Conservation (phyloP, 2,888 invertebrate species). For the Dicyrtomina minuta region DNA sequence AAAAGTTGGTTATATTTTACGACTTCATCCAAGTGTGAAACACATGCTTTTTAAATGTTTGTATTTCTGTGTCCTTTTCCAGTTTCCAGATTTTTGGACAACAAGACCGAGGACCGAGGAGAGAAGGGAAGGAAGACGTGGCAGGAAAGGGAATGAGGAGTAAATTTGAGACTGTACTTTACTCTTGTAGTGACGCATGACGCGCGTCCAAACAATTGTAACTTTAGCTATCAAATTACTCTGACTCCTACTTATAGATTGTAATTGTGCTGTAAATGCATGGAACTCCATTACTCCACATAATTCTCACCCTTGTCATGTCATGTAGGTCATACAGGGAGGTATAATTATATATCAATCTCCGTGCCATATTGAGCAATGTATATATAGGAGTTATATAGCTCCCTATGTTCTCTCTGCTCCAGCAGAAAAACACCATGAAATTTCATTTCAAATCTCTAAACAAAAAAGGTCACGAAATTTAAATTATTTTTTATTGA, state of each 20-base stretch:
- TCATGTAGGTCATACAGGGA: no score
- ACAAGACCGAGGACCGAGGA: background rate
- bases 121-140: background rate
- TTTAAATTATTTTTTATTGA: conserved; percentile 4
- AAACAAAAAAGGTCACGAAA: conserved; percentile 20
- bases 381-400: no score
- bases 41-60: conserved; percentile 31
- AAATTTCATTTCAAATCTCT: background rate
- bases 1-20: conserved; percentile 25
- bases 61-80: conserved; percentile 15
- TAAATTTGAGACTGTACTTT: conserved; percentile 15
- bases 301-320: background rate
- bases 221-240: conserved; percentile 23
- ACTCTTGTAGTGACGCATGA: conserved; percentile 22
- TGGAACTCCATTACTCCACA: no score
- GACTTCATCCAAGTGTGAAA: conserved; percentile 31
- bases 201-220: conserved; percentile 20
- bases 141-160: background rate
- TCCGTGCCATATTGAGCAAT: no score
- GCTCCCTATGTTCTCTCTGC: no score
- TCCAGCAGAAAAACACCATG: no score
- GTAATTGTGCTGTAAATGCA: background rate
- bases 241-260: no score
- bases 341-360: no score
- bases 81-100: conserved; percentile 6